Percentiles rank a stretch among this genome's conserved stretches.
Conservation (phyloP, 2,888 invertebrate species). For the Drosophila cognata region DNA sequence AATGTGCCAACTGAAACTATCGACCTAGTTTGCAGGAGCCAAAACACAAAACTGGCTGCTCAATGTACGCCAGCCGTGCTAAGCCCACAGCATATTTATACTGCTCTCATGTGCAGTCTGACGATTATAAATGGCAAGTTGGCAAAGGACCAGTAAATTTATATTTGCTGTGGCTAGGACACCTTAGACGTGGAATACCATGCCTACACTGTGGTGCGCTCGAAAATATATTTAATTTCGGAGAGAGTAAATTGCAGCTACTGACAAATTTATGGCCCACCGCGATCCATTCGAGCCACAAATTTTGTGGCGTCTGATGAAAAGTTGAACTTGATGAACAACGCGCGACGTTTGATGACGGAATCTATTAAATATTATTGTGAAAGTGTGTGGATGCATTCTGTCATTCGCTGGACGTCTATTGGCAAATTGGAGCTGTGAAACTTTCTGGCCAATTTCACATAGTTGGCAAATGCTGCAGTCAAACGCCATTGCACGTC, state of each 20-base stretch:
- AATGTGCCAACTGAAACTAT: conserved; percentile 10
- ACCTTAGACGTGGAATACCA: conserved; percentile 21
- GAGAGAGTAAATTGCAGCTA: conserved; percentile 1
- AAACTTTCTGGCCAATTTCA: conserved; percentile 55
- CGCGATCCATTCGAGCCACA: background rate
- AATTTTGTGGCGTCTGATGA: conserved; percentile 17
- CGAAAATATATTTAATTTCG: conserved; percentile 23
- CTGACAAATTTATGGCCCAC: conserved; percentile 31
- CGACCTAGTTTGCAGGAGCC: conserved; percentile 4
- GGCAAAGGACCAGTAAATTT: conserved; percentile 29
- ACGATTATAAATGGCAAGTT: conserved; percentile 67
- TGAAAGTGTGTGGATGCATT: conserved; percentile 27
- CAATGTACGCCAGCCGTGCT: background rate
- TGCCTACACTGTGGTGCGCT: conserved; percentile 17
- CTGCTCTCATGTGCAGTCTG: conserved; percentile 42
- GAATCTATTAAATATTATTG: conserved; percentile 42
- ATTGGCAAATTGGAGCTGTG: conserved; percentile 50
- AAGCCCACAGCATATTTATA: conserved; percentile 23
- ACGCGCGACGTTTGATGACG: background rate
- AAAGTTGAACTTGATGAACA: conserved; percentile 23
- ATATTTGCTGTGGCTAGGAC: conserved; percentile 34
- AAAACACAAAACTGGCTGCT: conserved; percentile 1
- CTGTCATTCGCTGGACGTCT: conserved; percentile 24
- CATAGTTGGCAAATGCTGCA: conserved; percentile 40
- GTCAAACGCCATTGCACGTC: conserved; percentile 64